phyloP scores from a whole-genome alignment of 2,797 vertebrate genomes.

The Psittacula echo region DNA sequence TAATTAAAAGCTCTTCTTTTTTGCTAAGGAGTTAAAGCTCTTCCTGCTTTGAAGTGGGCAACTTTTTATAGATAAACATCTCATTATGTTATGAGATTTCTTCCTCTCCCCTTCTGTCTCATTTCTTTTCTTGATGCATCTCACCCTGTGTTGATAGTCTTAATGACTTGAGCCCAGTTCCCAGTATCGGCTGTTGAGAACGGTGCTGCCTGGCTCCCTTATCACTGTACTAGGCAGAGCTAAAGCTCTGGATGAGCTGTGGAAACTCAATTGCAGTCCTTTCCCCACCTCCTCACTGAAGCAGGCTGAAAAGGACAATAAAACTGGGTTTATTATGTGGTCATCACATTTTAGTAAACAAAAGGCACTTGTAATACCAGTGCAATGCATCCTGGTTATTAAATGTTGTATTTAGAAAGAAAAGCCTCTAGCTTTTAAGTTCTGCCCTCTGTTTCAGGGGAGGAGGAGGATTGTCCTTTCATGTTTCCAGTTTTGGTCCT shows the following conservation, averaged over 20 bases:
- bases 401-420: not conserved
- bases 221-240: not conserved
- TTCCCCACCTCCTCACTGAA: not conserved
- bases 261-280: not conserved
- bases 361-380: constrained; percentile 16
- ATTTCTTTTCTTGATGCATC: constrained; percentile 15
- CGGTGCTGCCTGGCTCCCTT: not conserved
- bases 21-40: not conserved
- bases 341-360: constrained; percentile 47
- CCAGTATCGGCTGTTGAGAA: not conserved
- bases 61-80: constrained; percentile 56
- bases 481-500: not conserved
- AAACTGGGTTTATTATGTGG: constrained; percentile 35
- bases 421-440: not conserved
- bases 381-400: constrained; percentile 17
- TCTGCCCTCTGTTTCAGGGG: not conserved
- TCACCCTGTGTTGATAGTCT: not conserved
- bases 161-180: not conserved
- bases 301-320: constrained; percentile 23
- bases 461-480: not conserved
- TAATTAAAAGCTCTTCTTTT: constrained; percentile 42
- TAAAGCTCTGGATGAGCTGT: not conserved
- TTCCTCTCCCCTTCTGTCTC: constrained; percentile 31
- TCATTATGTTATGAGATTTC: constrained; percentile 45
- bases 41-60: constrained; percentile 64